Conservation (phyloP, 1,140 invertebrate genomes). For the Pomacea maculata region DNA sequence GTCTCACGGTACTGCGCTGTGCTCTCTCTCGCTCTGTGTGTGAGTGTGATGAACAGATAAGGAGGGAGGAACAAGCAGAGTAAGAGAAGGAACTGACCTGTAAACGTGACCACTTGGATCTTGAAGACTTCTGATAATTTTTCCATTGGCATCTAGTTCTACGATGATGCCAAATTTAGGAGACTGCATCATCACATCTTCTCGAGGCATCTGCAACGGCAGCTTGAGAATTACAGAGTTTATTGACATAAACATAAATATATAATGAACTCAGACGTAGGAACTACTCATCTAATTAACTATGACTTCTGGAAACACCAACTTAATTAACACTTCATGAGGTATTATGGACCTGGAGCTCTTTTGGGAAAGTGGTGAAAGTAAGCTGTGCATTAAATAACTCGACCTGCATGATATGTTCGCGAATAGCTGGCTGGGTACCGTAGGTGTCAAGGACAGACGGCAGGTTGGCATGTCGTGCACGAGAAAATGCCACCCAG, state of each 20-base stretch:
- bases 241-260: neutral
- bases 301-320: neutral
- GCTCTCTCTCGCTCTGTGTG: too few relatives aligned
- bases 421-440: too few relatives aligned
- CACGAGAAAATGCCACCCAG: slow-evolving; percentile 71
- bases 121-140: slow-evolving; percentile 23
- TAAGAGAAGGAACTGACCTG: neutral
- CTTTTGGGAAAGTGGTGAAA: too few relatives aligned
- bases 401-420: too few relatives aligned
- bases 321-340: too few relatives aligned
- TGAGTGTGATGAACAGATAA: too few relatives aligned
- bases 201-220: slow-evolving; percentile 67
- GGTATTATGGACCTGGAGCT: too few relatives aligned
- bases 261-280: neutral
- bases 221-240: neutral
- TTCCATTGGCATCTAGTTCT: slow-evolving; percentile 49
- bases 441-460: slow-evolving; percentile 9
- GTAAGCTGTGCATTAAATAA: too few relatives aligned
- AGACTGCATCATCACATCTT: slow-evolving; percentile 72
- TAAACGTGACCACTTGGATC: slow-evolving; percentile 18
- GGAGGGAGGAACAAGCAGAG: too few relatives aligned
- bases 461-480: slow-evolving; percentile 41
- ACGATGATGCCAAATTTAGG: slow-evolving; percentile 68
- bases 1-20: too few relatives aligned
- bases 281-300: neutral